phyloP scores from a whole-genome alignment of 2,797 vertebrate genomes.

The Ficedula albicollis region DNA sequence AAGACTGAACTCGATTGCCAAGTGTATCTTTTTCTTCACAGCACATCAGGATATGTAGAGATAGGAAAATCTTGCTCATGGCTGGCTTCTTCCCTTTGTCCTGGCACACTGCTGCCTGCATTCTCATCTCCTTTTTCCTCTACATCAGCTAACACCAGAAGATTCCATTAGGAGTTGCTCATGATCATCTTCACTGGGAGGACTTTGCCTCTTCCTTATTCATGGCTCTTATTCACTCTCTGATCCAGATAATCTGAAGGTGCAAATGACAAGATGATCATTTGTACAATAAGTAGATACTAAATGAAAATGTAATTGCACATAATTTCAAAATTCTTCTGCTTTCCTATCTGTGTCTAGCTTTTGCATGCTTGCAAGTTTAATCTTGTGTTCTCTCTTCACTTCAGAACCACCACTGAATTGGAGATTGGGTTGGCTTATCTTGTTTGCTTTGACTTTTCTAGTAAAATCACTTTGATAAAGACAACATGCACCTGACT shows the following conservation, averaged over 20 bases:
- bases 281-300: neutral
- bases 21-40: neutral
- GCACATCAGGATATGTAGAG: neutral
- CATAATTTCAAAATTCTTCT: neutral
- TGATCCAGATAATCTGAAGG: neutral
- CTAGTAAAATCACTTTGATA: neutral
- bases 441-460: neutral
- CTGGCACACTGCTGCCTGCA: neutral
- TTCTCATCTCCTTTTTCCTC: neutral
- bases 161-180: neutral
- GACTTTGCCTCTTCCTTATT: neutral
- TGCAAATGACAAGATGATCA: neutral
- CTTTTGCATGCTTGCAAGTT: neutral
- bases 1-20: neutral
- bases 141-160: neutral
- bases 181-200: neutral
- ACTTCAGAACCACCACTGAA: neutral
- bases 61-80: neutral
- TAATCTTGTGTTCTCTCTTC: neutral
- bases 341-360: neutral
- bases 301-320: neutral
- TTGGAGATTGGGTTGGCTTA: neutral
- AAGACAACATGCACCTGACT: neutral
- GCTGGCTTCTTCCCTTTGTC: neutral
- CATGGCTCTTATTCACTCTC: neutral